A percentile compares a stretch with the other conserved stretches of the same genome.
phyloP scores from a whole-genome alignment of 2,113 vertebrate species.

The Mohoua ochrocephala region DNA sequence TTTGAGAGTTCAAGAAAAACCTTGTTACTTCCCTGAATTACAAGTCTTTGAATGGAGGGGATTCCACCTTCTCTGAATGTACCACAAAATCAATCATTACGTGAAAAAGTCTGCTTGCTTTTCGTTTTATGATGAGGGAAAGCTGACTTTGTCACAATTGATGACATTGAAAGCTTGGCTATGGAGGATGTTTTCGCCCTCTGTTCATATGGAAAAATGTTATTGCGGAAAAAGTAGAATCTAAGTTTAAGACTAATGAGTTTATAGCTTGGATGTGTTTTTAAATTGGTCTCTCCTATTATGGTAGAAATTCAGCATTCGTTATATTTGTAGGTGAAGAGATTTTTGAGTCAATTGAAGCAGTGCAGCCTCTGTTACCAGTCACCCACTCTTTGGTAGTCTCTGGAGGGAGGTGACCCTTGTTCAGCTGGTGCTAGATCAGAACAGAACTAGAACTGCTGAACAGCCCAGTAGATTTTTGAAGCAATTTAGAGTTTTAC shows the following conservation, averaged over 20 bases:
- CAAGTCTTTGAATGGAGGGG: not conserved
- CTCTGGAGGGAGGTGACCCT: not conserved
- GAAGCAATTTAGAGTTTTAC: not conserved
- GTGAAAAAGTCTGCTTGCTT: not conserved
- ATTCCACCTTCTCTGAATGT: not conserved
- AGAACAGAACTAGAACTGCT: not conserved
- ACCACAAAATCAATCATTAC: not conserved
- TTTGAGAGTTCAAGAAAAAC: not conserved
- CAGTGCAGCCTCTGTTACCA: not conserved
- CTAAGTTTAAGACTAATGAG: not conserved
- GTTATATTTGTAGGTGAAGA: not conserved
- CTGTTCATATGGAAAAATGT: not conserved
- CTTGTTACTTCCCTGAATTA: not conserved
- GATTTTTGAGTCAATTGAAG: not conserved
- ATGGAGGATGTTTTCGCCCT: accelerated
- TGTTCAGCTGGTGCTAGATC: not conserved
- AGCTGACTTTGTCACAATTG: not conserved
- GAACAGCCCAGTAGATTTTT: not conserved
- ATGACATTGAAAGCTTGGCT: not conserved
- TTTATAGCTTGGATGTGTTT: not conserved
- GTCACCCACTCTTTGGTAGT: not conserved
- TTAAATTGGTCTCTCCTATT: not conserved
- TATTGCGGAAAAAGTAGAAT: not conserved
- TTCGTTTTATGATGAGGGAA: not conserved
- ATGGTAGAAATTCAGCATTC: not conserved